Evolutionary conservation across 2,113 vertebrate genomes (phyloP).

Genomic region (Halcyon malimbica): DNA sequence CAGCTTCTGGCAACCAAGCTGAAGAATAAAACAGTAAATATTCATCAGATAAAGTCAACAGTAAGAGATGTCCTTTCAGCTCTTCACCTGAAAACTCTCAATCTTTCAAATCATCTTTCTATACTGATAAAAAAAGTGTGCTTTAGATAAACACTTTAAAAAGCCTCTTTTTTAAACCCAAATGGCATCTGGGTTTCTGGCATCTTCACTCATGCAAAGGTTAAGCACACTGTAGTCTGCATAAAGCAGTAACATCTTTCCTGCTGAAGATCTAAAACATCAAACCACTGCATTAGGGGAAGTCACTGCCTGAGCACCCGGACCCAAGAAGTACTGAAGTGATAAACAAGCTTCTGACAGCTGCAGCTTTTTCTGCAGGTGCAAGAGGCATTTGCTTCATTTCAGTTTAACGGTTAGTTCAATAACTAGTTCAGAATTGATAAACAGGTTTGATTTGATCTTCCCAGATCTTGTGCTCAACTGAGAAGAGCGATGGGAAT

Average conservation of each 20-base stretch:
- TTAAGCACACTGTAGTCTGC: neutral
- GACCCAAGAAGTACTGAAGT: neutral
- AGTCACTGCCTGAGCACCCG: conserved; percentile 37
- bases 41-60: neutral
- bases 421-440: neutral
- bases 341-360: conserved; percentile 32
- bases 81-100: neutral
- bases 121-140: neutral
- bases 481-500: neutral
- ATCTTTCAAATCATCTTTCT: neutral
- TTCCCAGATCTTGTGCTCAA: neutral
- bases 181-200: neutral
- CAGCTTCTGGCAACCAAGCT: neutral
- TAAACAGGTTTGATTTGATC: neutral
- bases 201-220: neutral
- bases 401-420: neutral
- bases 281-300: neutral
- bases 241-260: neutral
- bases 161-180: neutral
- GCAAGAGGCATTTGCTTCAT: neutral
- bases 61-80: neutral
- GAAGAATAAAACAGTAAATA: neutral
- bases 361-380: conserved; percentile 50
- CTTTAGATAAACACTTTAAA: neutral
- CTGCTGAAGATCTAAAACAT: neutral